Evolutionary conservation across 2,113 vertebrate genomes (phyloP).

Genomic region (Paracanthobrama guichenoti): DNA sequence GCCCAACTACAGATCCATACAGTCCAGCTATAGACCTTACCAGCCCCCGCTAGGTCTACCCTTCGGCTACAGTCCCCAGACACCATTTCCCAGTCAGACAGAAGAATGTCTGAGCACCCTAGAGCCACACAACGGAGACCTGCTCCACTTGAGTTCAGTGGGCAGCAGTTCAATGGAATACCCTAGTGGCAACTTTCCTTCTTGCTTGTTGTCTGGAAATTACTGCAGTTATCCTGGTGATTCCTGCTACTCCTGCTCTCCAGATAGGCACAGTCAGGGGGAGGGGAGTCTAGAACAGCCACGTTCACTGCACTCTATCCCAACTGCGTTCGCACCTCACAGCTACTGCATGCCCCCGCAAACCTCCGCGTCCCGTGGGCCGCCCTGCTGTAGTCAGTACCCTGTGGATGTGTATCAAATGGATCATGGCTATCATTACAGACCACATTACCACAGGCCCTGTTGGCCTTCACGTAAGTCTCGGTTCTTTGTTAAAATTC

Average conservation of each 20-base stretch:
- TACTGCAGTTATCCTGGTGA: constrained; percentile 55
- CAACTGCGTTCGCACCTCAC: constrained; percentile 53
- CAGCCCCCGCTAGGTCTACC: constrained; percentile 58
- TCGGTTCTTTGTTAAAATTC: background rate
- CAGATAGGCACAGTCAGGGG: constrained; percentile 52
- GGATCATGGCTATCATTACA: constrained; percentile 48
- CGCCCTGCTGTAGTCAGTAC: constrained; percentile 64
- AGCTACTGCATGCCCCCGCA: constrained; percentile 66
- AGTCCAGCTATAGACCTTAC: constrained; percentile 55
- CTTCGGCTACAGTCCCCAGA: constrained; percentile 61
- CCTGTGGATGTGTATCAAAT: constrained; percentile 60
- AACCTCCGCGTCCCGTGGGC: constrained; percentile 57
- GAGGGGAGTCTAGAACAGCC: constrained; percentile 73
- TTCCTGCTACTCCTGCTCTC: constrained; percentile 59
- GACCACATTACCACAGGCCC: constrained; percentile 55
- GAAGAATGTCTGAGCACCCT: constrained; percentile 52
- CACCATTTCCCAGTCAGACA: constrained; percentile 71
- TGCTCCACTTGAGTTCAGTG: constrained; percentile 61
- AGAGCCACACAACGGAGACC: constrained; percentile 38
- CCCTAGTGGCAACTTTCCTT: constrained; percentile 65
- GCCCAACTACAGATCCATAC: constrained; percentile 19
- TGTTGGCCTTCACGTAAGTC: constrained; percentile 68
- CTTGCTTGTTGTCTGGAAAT: constrained; percentile 59
- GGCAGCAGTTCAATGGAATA: constrained; percentile 57
- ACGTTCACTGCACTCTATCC: constrained; percentile 71